Conservation (phyloP, 1,140 invertebrate genomes). For the Nasonia giraulti region DNA sequence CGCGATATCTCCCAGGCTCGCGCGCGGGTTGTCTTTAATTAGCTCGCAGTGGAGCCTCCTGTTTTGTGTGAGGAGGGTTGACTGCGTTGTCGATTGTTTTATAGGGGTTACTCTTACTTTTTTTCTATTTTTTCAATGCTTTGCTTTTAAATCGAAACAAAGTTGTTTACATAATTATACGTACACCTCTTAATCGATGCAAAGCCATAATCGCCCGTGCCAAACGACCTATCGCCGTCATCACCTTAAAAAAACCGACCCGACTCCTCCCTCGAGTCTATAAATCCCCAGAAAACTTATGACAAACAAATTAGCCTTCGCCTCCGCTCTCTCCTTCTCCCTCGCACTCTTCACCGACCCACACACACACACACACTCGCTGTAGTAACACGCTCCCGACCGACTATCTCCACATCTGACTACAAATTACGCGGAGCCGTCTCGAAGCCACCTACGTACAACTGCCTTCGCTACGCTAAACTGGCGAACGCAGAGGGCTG, state of each 20-base stretch:
- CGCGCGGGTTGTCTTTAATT: conserved; percentile 13
- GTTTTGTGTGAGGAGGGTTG: no score
- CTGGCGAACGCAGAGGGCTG: conserved; percentile 60
- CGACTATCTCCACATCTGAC: conserved; percentile 66
- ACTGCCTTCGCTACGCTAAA: conserved; percentile 55
- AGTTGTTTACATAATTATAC: neutral
- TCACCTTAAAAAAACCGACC: neutral
- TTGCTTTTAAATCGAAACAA: neutral
- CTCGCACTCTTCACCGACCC: neutral
- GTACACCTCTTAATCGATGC: neutral
- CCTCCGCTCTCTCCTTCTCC: neutral
- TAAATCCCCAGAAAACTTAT: conserved; percentile 66
- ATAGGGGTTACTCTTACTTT: neutral
- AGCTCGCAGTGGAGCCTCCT: neutral
- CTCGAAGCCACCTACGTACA: conserved; percentile 51
- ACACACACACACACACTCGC: no score
- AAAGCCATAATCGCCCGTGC: no score
- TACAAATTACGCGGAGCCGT: conserved; percentile 65
- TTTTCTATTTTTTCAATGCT: neutral
- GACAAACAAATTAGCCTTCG: conserved; percentile 69
- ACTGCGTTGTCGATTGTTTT: neutral
- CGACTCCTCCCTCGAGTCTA: neutral
- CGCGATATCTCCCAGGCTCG: conserved; percentile 18
- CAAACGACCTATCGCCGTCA: no score
- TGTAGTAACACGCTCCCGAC: conserved; percentile 44